Conservation (phyloP, 2,797 vertebrate genomes). For the Eptatretus atami region DNA sequence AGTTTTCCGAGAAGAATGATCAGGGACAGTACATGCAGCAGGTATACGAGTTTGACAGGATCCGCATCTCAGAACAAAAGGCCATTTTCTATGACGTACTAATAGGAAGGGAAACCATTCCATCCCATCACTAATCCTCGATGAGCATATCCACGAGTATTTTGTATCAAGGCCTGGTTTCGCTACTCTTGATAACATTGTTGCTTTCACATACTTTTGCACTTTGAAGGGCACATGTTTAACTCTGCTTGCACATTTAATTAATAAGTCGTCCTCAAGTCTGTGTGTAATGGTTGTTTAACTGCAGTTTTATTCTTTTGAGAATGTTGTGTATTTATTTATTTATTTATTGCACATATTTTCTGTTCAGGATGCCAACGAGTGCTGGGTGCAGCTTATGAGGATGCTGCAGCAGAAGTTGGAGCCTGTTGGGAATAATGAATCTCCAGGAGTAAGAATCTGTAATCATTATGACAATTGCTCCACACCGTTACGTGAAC, state of each 20-base stretch:
- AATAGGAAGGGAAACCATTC: too few relatives aligned
- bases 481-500: too few relatives aligned
- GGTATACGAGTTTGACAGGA: constrained; percentile 17
- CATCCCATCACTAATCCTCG: too few relatives aligned
- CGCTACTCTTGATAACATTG: too few relatives aligned
- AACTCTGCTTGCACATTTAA: neutral
- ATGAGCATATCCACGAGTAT: too few relatives aligned
- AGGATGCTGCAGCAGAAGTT: constrained; percentile 81
- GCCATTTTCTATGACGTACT: too few relatives aligned
- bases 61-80: too few relatives aligned
- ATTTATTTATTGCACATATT: too few relatives aligned
- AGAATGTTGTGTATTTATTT: neutral
- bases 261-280: neutral
- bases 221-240: neutral
- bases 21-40: constrained; percentile 96
- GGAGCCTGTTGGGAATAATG: constrained; percentile 42
- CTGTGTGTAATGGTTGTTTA: neutral
- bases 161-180: too few relatives aligned
- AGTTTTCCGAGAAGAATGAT: constrained; percentile 92
- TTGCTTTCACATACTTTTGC: neutral
- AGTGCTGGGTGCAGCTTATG: constrained; percentile 95
- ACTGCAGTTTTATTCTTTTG: neutral
- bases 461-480: too few relatives aligned
- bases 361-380: constrained; percentile 53
- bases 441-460: constrained; percentile 41